Evolutionary conservation across 2,797 vertebrate species (phyloP), one percentile per base, ranked within the genome.

Genomic region (Acipenser oxyrinchus): DNA sequence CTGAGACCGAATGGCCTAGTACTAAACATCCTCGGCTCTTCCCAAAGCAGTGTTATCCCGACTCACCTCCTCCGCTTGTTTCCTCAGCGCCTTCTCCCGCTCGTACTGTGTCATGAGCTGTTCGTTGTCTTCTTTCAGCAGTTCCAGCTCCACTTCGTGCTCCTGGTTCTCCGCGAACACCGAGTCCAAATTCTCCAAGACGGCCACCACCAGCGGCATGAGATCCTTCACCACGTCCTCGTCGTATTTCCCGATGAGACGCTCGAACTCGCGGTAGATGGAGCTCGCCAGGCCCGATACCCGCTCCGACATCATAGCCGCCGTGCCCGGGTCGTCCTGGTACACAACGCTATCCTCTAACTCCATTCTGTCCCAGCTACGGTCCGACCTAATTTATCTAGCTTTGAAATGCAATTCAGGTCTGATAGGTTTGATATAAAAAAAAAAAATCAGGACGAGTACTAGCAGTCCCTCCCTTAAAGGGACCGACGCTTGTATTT

Each of bases 51-150:
- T 37, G 23, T 7, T 10, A 7, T 48, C 23, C 11, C 6, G 57
- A 64, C 91, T 88, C 85, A 94, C 94, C 93, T 94, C 93, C 87
- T 95, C 93, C 53, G 92, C 91, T 71, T 95, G 92, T 68, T 94
- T 96, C 82, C 92, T 88, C 81, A 95, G 89, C 74, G 94, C 94
- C 76, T 96, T 95, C 91, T 95, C 94, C 74, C 93, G 82, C 86
- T 95, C 94, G 84, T 97, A 96, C 86, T 97, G 95, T 72, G 94
- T 95, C 83, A 96, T 92, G 74, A 97, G 93, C 91, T 95, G 94
- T 85, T 95, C 95, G 94, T 96, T 97, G 90, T 96, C 94, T 85
- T 96, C 95, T 79, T 93, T 90, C 72, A 97, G 88, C 81, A 97
- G 90, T 86, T 97, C 94, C 81, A 97, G 91, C 83, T 97, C 95